Percentiles rank a stretch among this genome's conserved stretches.
Conservation (phyloP, 2,888 invertebrate species). For the Eilema sororculum region DNA sequence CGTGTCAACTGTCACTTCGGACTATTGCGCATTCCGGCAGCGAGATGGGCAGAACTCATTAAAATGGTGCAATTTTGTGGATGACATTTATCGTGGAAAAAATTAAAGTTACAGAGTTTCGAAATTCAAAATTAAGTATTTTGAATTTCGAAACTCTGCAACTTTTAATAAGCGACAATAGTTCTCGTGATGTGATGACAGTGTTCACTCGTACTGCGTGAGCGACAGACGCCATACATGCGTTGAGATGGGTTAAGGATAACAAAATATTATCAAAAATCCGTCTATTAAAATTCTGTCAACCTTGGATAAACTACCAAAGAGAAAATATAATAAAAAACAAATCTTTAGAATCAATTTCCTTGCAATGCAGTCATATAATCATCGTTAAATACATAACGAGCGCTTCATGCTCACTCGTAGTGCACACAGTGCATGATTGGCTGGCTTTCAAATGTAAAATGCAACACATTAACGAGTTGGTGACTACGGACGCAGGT, state of each 20-base stretch:
- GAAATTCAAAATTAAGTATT: no score
- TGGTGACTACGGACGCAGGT: constrained; percentile 6
- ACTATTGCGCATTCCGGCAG: background rate
- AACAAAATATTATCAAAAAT: no score
- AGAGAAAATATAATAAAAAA: background rate
- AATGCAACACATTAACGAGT: constrained; percentile 1
- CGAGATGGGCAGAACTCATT: background rate
- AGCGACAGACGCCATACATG: no score
- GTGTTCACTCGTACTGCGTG: no score
- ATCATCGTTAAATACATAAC: background rate
- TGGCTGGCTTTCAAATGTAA: background rate
- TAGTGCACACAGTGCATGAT: background rate
- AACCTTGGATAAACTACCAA: background rate
- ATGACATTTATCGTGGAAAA: background rate
- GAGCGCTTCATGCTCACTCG: background rate
- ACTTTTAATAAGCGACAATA: no score
- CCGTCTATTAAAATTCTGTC: background rate
- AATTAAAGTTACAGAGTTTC: no score
- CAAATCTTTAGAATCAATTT: background rate
- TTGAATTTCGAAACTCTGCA: no score
- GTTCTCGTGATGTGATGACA: no score
- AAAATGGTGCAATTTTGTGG: background rate
- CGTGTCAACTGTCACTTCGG: background rate
- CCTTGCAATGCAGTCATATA: background rate
- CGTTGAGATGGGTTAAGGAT: no score